Percentiles rank a stretch among this genome's conserved stretches.
These are phyloP conservation scores for Champsocephalus esox DNA, from an alignment of 2,797 vertebrate species.

Conservation along the genomic window DNA sequence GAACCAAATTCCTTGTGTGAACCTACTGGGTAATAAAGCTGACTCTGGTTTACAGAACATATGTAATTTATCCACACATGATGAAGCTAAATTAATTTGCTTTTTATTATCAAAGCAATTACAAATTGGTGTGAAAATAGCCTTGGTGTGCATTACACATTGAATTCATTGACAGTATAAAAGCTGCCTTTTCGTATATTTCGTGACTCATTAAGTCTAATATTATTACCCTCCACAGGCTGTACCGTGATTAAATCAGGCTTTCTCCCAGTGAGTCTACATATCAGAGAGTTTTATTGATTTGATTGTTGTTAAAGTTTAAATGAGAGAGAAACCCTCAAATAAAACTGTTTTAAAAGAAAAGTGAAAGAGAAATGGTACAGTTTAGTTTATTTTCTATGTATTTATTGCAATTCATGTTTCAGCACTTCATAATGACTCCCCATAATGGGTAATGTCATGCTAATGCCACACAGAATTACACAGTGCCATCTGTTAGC, in stretches of 20 bases:
- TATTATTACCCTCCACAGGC: conserved; percentile 3
- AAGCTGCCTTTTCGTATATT: conserved; percentile 24
- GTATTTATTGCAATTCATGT: conserved; percentile 22
- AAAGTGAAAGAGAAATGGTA: not conserved
- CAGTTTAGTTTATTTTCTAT: not conserved
- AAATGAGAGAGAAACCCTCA: not conserved
- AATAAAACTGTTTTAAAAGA: not conserved
- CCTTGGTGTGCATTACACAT: not conserved
- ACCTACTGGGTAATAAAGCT: no score
- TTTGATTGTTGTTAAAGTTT: not conserved
- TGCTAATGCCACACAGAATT: conserved; percentile 36
- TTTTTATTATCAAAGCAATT: not conserved
- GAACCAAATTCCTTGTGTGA: no score
- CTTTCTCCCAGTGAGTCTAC: not conserved
- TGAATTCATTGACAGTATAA: not conserved
- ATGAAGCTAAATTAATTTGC: not conserved
- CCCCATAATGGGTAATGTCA: conserved; percentile 36
- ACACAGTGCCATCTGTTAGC: conserved; percentile 27
- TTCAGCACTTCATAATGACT: conserved; percentile 27
- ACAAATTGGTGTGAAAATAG: not conserved
- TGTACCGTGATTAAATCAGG: conserved; percentile 18
- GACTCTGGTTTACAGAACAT: no score
- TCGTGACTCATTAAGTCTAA: conserved; percentile 22
- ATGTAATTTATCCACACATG: not conserved
- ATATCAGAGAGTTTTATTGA: conserved; percentile 9